Base-by-base conservation (phyloP, 2,113 vertebrate genomes). In the Paramisgurnus dabryanus region DNA sequence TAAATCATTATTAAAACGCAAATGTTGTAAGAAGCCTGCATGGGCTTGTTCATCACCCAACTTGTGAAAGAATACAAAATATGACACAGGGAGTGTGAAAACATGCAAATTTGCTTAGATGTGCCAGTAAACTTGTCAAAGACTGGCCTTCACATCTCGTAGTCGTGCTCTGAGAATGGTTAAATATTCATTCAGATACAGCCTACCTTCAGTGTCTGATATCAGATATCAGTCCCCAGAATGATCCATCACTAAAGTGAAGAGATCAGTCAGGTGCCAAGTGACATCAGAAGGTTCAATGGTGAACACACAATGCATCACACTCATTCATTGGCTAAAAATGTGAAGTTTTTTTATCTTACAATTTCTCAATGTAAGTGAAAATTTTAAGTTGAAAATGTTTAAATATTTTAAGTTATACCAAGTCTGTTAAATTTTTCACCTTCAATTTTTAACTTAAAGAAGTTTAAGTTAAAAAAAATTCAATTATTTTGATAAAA, bases 131-230 rank as follows among this genome's bases (percentile, higher is more conserved):
- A 7, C 40, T 6, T 9, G 39, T 57, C 50, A 39, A 7, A 49
- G n/a, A 12, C 67, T 39, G 55, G 70, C 39, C 40, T 60, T 15
- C 1, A 58, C 66, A 70, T 57, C 68, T 22, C 61, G 82, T 11
- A 55, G 76, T 82, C 74, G 55, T 67, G 81, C 63, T 84, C 45
- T 72, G 65, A 74, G 83, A 85, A 65, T 76, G 79, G 88, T 90
- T 88, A 91, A 91, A 91, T 87, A 90, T 91, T 90, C 58, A 90
- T 91, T 65, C 82, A 74, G 43, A 78, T 47, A 74, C 13, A 39
- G 57, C 55, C 55, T 76, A 64, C 57, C 73, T 68, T 13, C 55
- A 43, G 15, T 50, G 34, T 18, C 6, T 39, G 45, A 27, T 57
- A 63, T 76, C 68, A 66, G 49, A 49, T 50, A 39, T 78, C 73